These are phyloP conservation scores for Aulostomus chinensis DNA, from an alignment of 2,797 vertebrate genomes.

Conservation along the genomic window DNA sequence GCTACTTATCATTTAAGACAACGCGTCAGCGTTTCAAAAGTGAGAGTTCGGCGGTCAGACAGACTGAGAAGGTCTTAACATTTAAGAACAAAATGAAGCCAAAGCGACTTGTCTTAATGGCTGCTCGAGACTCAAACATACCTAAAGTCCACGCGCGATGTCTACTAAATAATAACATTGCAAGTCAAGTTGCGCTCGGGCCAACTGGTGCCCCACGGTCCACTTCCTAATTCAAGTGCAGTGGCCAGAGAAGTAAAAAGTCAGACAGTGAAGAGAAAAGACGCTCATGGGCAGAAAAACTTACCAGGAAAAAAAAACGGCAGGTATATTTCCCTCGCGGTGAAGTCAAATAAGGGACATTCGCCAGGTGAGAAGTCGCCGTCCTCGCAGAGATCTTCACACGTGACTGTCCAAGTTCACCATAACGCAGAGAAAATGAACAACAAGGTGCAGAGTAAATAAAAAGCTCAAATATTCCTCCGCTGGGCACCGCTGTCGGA, in stretches of 20 bases:
- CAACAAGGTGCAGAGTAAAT: slow-evolving; percentile 80
- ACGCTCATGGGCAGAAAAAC: slow-evolving; percentile 56
- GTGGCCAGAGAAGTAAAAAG: slow-evolving; percentile 29
- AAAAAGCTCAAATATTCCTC: slow-evolving; percentile 81
- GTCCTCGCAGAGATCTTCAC: slow-evolving; percentile 63
- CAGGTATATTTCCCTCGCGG: slow-evolving; percentile 66
- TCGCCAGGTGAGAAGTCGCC: slow-evolving; percentile 68
- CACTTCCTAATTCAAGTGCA: slow-evolving; percentile 49
- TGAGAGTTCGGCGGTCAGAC: too few species aligned
- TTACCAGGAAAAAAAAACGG: slow-evolving; percentile 59
- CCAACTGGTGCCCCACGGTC: too few species aligned
- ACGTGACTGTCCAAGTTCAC: slow-evolving; percentile 79
- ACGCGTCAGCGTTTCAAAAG: too few species aligned
- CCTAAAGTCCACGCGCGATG: too few species aligned
- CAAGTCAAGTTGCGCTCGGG: too few species aligned
- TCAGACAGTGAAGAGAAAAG: slow-evolving; percentile 40
- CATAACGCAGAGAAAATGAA: slow-evolving; percentile 70
- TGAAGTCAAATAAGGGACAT: slow-evolving; percentile 52
- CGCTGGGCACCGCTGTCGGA: slow-evolving; percentile 75
- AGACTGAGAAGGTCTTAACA: too few species aligned
- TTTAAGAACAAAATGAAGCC: too few species aligned
- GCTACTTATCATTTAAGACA: too few species aligned
- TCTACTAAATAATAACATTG: slow-evolving; percentile 19
- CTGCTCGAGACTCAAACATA: too few species aligned
- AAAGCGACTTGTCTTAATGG: too few species aligned